Percentiles rank a stretch among this genome's conserved stretches.
phyloP scores from a whole-genome alignment of 2,888 invertebrate species.

The Eupeodes latifasciatus region DNA sequence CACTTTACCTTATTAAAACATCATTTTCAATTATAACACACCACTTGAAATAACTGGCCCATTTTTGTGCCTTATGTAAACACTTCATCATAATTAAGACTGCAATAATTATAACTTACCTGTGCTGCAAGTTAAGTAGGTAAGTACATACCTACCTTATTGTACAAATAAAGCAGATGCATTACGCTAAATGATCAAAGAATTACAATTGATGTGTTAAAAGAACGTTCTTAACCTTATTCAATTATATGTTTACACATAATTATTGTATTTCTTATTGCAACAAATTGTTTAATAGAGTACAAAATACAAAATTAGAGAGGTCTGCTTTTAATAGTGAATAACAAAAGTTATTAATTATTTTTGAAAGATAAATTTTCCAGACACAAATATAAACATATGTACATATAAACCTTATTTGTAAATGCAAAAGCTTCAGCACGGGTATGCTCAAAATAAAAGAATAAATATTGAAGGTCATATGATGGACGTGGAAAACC shows the following conservation, averaged over 20 bases:
- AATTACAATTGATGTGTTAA: background rate
- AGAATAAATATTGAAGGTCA: background rate
- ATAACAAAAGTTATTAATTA: background rate
- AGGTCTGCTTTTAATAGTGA: background rate
- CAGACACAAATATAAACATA: too few species aligned
- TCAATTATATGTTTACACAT: background rate
- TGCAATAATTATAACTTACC: background rate
- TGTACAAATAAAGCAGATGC: background rate
- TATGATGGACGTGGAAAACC: background rate
- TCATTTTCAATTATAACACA: background rate
- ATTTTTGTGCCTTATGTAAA: background rate
- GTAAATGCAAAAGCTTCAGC: background rate
- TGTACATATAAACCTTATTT: background rate
- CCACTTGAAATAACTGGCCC: background rate
- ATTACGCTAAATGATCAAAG: background rate
- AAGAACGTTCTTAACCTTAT: background rate
- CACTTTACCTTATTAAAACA: background rate
- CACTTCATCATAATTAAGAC: background rate
- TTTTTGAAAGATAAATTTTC: background rate
- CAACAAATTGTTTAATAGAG: background rate
- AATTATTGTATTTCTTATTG: background rate
- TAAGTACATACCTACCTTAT: background rate
- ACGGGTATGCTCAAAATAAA: background rate
- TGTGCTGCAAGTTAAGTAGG: background rate
- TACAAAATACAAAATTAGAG: background rate